A percentile compares a stretch with the other conserved stretches of the same genome.
phyloP scores from a whole-genome alignment of 2,888 invertebrate genomes.

The Ochropleura leucogaster region DNA sequence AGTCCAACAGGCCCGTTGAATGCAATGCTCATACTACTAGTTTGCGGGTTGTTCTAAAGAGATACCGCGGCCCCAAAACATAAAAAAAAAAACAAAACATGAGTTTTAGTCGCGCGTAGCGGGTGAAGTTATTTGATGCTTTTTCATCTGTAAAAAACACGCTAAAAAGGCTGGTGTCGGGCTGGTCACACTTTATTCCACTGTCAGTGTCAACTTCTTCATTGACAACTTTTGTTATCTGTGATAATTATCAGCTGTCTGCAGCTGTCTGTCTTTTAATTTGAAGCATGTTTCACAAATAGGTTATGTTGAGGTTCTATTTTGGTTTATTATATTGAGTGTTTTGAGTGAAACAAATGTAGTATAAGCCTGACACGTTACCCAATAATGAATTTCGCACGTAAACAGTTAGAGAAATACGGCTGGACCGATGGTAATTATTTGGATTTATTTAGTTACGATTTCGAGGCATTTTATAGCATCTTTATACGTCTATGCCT shows the following conservation, averaged over 20 bases:
- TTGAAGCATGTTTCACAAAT: constrained; percentile 26
- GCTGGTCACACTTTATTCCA: too few relatives aligned
- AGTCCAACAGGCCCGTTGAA: too few relatives aligned
- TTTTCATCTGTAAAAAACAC: too few relatives aligned
- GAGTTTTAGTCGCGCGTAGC: too few relatives aligned
- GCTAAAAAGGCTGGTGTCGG: too few relatives aligned
- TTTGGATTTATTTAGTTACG: not conserved
- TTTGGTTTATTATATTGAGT: not conserved
- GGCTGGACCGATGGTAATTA: constrained; percentile 92
- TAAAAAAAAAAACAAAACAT: too few relatives aligned
- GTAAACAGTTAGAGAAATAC: constrained; percentile 93
- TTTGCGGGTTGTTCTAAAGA: too few relatives aligned
- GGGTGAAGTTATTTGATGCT: too few relatives aligned
- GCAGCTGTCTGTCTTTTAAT: too few relatives aligned
- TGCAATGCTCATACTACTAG: too few relatives aligned
- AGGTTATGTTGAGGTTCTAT: constrained; percentile 39
- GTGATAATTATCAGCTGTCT: constrained; percentile 3
- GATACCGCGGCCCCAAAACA: too few relatives aligned
- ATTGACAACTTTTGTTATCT: constrained; percentile 1
- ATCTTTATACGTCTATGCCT: not conserved
- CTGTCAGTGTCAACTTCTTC: too few relatives aligned
- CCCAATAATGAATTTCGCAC: constrained; percentile 92
- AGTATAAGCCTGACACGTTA: not conserved
- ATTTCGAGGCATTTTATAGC: not conserved
- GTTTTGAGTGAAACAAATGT: not conserved